Evolutionary conservation across 2,888 invertebrate genomes (phyloP).

Genomic region (Acheta domesticus): DNA sequence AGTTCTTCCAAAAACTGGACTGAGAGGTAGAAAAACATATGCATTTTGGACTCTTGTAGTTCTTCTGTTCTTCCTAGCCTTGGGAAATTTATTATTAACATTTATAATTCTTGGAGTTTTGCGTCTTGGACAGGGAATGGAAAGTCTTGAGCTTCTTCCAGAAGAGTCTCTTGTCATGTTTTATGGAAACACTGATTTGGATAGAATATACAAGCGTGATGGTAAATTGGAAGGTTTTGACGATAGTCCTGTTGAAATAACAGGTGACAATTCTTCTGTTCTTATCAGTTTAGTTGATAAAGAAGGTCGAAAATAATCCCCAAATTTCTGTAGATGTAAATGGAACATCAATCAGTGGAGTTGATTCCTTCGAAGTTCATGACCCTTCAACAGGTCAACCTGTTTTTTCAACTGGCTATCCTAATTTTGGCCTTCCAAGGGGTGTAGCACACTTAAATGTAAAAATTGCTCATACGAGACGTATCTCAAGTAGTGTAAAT

Average conservation of each 20-base stretch:
- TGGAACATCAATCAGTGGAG: slow-evolving; percentile 65
- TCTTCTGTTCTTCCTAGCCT: slow-evolving; percentile 65
- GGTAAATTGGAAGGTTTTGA: slow-evolving; percentile 61
- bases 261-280: slow-evolving; percentile 48
- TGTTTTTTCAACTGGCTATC: slow-evolving; percentile 73
- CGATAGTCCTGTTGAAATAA: slow-evolving; percentile 54
- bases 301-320: slow-evolving; percentile 38
- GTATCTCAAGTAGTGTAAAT: slow-evolving; percentile 70
- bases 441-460: slow-evolving; percentile 63
- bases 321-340: slow-evolving; percentile 59
- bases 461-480: slow-evolving; percentile 65
- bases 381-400: slow-evolving; percentile 61
- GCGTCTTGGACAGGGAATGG: slow-evolving; percentile 73
- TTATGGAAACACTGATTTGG: slow-evolving; percentile 72
- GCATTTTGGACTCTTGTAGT: slow-evolving; percentile 75
- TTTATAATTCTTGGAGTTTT: slow-evolving; percentile 77
- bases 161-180: slow-evolving; percentile 73
- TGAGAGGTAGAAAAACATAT: slow-evolving; percentile 59
- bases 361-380: slow-evolving; percentile 65
- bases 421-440: slow-evolving; percentile 66
- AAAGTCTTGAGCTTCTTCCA: slow-evolving; percentile 76
- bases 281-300: slow-evolving; percentile 44
- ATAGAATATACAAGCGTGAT: slow-evolving; percentile 68
- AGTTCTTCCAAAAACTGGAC: slow-evolving; percentile 47
- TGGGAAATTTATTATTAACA: slow-evolving; percentile 74